Percentiles rank a stretch among this genome's conserved stretches.
phyloP scores from a whole-genome alignment of 1,140 invertebrate species.

The Bombus balteatus region DNA sequence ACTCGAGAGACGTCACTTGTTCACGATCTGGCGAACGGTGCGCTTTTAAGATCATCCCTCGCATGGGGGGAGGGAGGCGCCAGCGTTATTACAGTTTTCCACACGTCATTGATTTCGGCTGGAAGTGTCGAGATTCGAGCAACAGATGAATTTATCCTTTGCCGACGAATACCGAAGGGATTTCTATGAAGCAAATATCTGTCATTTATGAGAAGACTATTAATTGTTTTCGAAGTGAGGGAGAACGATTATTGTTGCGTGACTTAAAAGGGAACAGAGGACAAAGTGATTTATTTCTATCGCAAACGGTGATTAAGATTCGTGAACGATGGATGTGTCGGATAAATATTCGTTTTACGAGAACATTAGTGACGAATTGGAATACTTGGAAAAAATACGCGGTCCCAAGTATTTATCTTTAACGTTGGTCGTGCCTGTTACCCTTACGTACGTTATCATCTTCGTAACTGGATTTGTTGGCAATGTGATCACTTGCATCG shows the following conservation, averaged over 20 bases:
- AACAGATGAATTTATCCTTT: not conserved
- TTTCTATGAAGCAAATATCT: not conserved
- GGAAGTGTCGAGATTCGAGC: too few relatives aligned
- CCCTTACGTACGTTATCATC: conserved; percentile 84
- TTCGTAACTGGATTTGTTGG: conserved; percentile 86
- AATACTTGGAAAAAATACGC: conserved; percentile 63
- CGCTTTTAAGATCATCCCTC: conserved; percentile 20
- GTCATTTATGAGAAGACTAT: not conserved
- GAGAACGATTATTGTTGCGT: not conserved
- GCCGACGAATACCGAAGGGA: not conserved
- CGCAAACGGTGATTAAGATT: conserved; percentile 3
- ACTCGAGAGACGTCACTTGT: conserved; percentile 62
- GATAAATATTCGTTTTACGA: conserved; percentile 1
- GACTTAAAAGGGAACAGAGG: not conserved
- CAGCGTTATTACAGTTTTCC: not conserved
- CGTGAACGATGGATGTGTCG: conserved; percentile 52
- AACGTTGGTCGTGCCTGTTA: conserved; percentile 78
- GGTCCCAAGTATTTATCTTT: conserved; percentile 76
- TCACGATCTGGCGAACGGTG: conserved; percentile 56
- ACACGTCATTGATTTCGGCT: not conserved
- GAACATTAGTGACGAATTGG: conserved; percentile 63
- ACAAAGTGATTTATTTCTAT: not conserved
- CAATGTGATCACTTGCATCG: conserved; percentile 86
- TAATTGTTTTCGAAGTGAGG: not conserved
- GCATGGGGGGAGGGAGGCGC: too few relatives aligned